Base-by-base conservation (phyloP, 2,113 vertebrate genomes). In the Narcine bancroftii region DNA sequence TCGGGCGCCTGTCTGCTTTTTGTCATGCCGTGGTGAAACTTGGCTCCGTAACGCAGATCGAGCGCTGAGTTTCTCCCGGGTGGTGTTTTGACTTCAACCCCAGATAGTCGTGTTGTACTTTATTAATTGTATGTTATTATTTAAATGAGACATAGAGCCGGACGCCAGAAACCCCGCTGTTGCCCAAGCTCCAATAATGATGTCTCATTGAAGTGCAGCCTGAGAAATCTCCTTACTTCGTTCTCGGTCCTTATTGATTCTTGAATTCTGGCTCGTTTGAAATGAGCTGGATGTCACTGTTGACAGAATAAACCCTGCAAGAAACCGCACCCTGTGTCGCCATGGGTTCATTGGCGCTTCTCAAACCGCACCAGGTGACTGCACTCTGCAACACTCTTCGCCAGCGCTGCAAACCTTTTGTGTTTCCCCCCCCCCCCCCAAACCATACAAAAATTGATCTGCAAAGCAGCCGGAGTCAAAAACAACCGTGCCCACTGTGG, bases 301-400 rank as follows among this genome's bases (percentile, higher is more conserved):
- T 83, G 79, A 33, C 45, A 53, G 26, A 83, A 53, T 83, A 83
- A 83, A 83, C 11, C 4, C 26, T 53, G 26, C 79, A 83, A 26
- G 33, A 15, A 83, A 83, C 47, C 50, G 4, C 79, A 83, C 2
- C 11, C 79, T 3, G 3, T 26, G 47, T 53, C 79, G 29, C 7
- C 42, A 19, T 45, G 7, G 77, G 7, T 29, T 17, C 17, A 33
- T 24, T 53, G 79, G 4, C 79, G 29, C 79, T 53, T 83, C 10
- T 47, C 47, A 83, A 83, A 83, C 79, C 79, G 79, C 79, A 83
- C 26, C 47, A 53, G 79, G 26, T 83, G 79, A 83, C 47, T 29
- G 26, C 79, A 50, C 9, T 4, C 10, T 29, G 29, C 47, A 83
- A 29, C 45, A 53, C 26, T 15, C 53, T 26, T 83, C 79, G 47